A percentile compares a stretch with the other conserved stretches of the same genome.
phyloP scores from a whole-genome alignment of 2,888 invertebrate genomes.

The Spodoptera exigua region DNA sequence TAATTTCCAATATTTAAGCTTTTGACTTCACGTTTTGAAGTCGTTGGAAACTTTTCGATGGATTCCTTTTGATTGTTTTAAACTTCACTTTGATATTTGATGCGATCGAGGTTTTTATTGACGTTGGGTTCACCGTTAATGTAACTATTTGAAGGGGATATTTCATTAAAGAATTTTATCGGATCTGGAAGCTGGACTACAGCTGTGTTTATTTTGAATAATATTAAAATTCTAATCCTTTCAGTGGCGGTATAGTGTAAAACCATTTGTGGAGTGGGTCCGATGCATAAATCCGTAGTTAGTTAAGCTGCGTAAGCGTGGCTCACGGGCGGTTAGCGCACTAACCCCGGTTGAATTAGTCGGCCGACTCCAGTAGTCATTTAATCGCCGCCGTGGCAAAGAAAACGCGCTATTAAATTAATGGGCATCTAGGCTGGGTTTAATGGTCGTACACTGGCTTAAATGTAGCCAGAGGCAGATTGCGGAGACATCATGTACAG shows the following conservation, averaged over 20 bases:
- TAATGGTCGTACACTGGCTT: conserved; percentile 49
- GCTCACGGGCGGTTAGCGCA: conserved; percentile 52
- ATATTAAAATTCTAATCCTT: conserved; percentile 36
- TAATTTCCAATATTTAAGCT: conserved; percentile 59
- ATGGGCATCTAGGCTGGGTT: conserved; percentile 71
- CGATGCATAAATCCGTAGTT: conserved; percentile 71
- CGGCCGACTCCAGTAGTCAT: conserved; percentile 65
- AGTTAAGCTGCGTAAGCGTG: conserved; percentile 71
- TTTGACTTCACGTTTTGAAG: conserved; percentile 43
- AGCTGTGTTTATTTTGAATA: conserved; percentile 8
- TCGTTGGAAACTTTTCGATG: conserved; percentile 47
- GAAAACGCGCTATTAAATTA: conserved; percentile 83
- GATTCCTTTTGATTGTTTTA: conserved; percentile 42
- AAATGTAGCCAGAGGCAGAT: conserved; percentile 60
- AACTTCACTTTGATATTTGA: conserved; percentile 23
- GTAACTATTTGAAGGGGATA: not conserved
- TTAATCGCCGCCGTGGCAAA: conserved; percentile 75
- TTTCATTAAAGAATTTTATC: conserved; percentile 1
- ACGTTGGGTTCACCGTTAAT: conserved; percentile 2
- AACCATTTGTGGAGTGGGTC: conserved; percentile 58
- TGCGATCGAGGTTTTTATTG: conserved; percentile 14
- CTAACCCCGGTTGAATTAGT: conserved; percentile 72
- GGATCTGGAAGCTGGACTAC: not conserved
- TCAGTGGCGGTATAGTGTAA: conserved; percentile 53
- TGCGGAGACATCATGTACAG: conserved; percentile 76